Evolutionary conservation across 2,113 vertebrate species (phyloP).

Genomic region (Gambusia holbrooki): DNA sequence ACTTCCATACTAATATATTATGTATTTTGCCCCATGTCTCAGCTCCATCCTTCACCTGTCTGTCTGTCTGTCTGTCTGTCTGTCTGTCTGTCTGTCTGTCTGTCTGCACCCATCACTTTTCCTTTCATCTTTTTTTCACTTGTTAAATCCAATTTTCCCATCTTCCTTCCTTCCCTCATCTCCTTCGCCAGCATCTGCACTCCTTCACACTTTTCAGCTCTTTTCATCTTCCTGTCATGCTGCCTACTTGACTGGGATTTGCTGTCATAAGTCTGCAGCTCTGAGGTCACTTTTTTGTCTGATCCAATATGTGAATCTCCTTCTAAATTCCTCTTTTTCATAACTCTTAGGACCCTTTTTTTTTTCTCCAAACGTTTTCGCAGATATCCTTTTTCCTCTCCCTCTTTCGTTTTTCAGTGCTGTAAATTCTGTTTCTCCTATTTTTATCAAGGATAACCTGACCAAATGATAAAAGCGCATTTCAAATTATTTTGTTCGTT

Average conservation of each 20-base stretch:
- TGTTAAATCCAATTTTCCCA: conserved; percentile 32
- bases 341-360: conserved; percentile 1
- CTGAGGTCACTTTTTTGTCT: conserved; percentile 35
- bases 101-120: conserved; percentile 7
- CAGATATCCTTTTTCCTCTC: background rate
- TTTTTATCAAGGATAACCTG: no score
- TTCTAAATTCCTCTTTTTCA: background rate
- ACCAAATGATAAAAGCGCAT: no score
- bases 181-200: conserved; percentile 5
- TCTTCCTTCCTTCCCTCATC: conserved; percentile 32
- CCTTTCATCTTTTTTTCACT: background rate
- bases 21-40: background rate
- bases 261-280: conserved; percentile 22
- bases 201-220: conserved; percentile 24
- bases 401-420: background rate
- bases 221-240: conserved; percentile 50
- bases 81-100: background rate
- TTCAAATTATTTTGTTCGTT: no score
- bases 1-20: background rate
- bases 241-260: conserved; percentile 27
- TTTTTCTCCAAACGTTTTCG: background rate
- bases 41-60: background rate
- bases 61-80: background rate
- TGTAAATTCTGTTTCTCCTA: no score
- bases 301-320: conserved; percentile 17